These are phyloP conservation scores for Drosophila anomelani DNA, from an alignment of 2,888 invertebrate genomes.

Conservation along the genomic window DNA sequence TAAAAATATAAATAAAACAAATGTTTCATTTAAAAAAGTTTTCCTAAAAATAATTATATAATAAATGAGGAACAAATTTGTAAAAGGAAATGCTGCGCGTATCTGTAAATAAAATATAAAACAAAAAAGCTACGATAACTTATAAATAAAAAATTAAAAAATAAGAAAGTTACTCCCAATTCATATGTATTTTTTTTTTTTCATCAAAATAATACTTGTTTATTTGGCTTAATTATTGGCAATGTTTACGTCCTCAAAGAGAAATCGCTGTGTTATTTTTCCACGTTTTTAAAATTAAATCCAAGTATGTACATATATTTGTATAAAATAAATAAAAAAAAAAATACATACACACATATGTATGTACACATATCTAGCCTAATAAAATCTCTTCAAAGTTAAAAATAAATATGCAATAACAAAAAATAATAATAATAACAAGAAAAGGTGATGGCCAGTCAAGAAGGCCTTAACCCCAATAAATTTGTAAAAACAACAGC, in stretches of 20 bases:
- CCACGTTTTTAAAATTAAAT: constrained; percentile 57
- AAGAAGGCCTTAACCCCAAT: constrained; percentile 73
- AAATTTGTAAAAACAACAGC: constrained; percentile 71
- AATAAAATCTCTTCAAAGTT: constrained; percentile 16
- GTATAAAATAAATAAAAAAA: constrained; percentile 23
- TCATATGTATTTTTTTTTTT: too few species aligned
- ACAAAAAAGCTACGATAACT: not conserved
- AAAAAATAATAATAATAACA: constrained; percentile 30
- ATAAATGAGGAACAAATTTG: too few species aligned
- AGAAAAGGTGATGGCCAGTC: constrained; percentile 48
- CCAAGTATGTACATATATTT: not conserved
- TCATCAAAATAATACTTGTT: not conserved
- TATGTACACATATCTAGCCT: constrained; percentile 1
- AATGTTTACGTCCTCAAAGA: constrained; percentile 45
- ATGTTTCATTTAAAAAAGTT: too few species aligned
- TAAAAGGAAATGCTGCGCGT: not conserved
- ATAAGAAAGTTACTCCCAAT: not conserved
- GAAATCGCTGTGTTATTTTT: constrained; percentile 58
- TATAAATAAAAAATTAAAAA: not conserved
- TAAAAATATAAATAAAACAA: not conserved
- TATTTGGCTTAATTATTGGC: constrained; percentile 4
- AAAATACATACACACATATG: not conserved
- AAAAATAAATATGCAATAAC: constrained; percentile 47
- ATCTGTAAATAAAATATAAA: not conserved
- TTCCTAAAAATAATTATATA: too few species aligned